Base-by-base conservation (phyloP, 2,888 invertebrate genomes). In the Rhogogaster chlorosoma region DNA sequence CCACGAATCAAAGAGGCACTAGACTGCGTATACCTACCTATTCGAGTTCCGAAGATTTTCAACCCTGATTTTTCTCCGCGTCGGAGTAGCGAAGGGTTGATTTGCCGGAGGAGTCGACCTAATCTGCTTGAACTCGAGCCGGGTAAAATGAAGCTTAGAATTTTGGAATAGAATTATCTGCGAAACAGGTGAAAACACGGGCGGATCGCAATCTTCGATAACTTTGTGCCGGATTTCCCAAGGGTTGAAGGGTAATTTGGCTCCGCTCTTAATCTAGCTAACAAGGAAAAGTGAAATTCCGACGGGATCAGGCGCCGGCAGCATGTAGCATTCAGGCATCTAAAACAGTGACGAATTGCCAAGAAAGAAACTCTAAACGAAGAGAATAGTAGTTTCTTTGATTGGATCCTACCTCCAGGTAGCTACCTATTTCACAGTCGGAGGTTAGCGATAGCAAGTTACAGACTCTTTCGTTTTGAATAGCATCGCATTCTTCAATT, bases 261-360 rank as follows among this genome's bases (percentile, higher is more conserved):
- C 80, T 80, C 61, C 36, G 36, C 38, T 80, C 80, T 80, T 80
- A 80, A 80, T 61, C 80, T 12, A 38, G 61, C 80, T 80, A 80
- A 80, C 80, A 80, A 80, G 57, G 61, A 80, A 80, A 80, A 61
- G 80, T 80, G 80, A 80, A 80, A 80, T 80, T 80, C 80, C 38
- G 32, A n/a, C 38, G 38, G 61, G 61, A 61, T 36, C 38, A 61
- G 57, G 57, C 18, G 57, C 29, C 18, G 18, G 26, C 32, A 29
- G 42, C 77, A n/a, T 22, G 45, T 29, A 61, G 61, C 61, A 32
- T 18, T 38, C 26, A 2, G 22, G 73, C 3, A 32, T 57, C 80
- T 61, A 26, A 80, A 80, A 80, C 61, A 80, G 80, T 80, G 80
- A 80, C 61, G 80, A 80, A 80, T 80, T 38, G 38, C 80, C 32